Evolutionary conservation across 2,888 invertebrate genomes (phyloP).

Genomic region (Gerris lacustris): DNA sequence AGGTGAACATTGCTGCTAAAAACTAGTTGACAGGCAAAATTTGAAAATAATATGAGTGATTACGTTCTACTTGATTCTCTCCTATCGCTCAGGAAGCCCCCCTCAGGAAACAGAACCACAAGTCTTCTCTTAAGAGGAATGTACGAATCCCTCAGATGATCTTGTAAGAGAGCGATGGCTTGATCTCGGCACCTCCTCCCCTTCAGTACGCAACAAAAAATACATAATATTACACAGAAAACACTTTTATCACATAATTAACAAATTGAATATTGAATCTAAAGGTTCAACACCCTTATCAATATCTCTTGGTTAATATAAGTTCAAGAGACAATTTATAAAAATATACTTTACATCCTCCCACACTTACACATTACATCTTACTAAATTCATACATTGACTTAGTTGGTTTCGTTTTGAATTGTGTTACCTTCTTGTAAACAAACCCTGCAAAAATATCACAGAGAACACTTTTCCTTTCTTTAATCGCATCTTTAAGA

Average conservation of each 20-base stretch:
- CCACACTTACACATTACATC: too few species aligned
- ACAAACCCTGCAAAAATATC: too few species aligned
- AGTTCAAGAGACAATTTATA: background rate
- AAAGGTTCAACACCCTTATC: too few species aligned
- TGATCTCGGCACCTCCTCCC: constrained; percentile 63
- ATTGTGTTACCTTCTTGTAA: too few species aligned
- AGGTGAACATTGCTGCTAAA: background rate
- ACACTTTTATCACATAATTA: background rate
- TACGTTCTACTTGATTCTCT: constrained; percentile 72
- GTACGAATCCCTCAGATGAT: constrained; percentile 61
- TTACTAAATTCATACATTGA: too few species aligned
- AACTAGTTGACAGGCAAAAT: background rate
- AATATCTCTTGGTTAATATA: background rate
- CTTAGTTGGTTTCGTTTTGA: too few species aligned
- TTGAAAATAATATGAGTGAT: too few species aligned
- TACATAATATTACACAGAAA: background rate
- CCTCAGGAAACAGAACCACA: constrained; percentile 89
- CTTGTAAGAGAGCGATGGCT: constrained; percentile 55
- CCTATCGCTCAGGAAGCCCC: constrained; percentile 83
- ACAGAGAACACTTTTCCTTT: too few species aligned
- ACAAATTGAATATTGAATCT: background rate
- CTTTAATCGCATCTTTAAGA: too few species aligned
- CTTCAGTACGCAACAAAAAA: constrained; percentile 39
- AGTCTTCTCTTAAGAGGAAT: constrained; percentile 62
- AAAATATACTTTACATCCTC: too few species aligned